Evolutionary conservation across 2,888 invertebrate species (phyloP).

Genomic region (Drosophila dives): DNA sequence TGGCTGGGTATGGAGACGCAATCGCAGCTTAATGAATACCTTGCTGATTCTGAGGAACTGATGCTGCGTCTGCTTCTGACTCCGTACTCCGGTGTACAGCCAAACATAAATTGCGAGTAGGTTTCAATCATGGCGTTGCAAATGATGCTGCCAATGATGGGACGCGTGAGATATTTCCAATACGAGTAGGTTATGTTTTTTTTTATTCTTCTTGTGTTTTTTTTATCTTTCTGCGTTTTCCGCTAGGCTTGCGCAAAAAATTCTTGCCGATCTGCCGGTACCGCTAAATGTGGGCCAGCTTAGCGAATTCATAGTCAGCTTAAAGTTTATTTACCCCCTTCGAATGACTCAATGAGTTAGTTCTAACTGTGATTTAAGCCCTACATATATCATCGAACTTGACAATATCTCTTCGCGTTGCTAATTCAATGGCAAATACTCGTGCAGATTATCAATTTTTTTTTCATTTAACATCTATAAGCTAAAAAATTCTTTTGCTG

Average conservation of each 20-base stretch:
- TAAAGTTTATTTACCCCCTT: conserved; percentile 73
- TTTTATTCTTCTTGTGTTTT: neutral
- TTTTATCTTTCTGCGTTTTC: conserved; percentile 41
- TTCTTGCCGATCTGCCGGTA: conserved; percentile 42
- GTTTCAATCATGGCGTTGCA: conserved; percentile 68
- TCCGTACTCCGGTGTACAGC: conserved; percentile 30
- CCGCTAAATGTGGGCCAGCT: conserved; percentile 74
- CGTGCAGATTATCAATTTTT: neutral
- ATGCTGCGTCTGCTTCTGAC: conserved; percentile 47
- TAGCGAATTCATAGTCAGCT: conserved; percentile 32
- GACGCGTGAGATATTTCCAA: conserved; percentile 79
- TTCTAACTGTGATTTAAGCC: conserved; percentile 10
- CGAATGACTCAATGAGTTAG: conserved; percentile 44
- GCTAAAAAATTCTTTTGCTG: neutral
- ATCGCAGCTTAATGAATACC: conserved; percentile 76
- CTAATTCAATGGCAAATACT: conserved; percentile 25
- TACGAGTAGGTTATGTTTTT: conserved; percentile 47
- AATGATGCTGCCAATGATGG: conserved; percentile 62
- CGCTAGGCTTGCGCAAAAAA: conserved; percentile 64
- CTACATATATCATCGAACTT: conserved; percentile 1
- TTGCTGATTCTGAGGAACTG: conserved; percentile 76
- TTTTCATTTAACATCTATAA: neutral
- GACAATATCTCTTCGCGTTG: conserved; percentile 14
- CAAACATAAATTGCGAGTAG: conserved; percentile 67
- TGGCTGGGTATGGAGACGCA: conserved; percentile 29